Evolutionary conservation across 2,888 invertebrate species (phyloP), one percentile per base, ranked within the genome.

Genomic region (Panzeria rudis): DNA sequence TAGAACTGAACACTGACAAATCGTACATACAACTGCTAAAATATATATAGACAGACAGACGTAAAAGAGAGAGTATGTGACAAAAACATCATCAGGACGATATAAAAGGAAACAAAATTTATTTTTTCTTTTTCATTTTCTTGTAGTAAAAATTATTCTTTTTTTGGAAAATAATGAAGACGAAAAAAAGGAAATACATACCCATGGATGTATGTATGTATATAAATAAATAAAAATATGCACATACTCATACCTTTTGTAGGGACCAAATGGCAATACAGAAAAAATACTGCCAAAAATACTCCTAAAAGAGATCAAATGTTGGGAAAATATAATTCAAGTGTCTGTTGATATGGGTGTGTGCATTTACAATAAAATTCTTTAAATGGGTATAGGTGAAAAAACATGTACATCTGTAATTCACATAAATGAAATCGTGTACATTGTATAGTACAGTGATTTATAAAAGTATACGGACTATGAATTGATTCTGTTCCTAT

Each of bases 1-100:
- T 59, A 29, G 0, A 66, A 71, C n/a, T 72, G 64, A 66, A 72
- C 38, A 44, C 69, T 23, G 41, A 54, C 61, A 76, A 76, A 54
- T 44, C 29, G 23, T 38, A 69, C 32, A 29, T 29, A 38, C 50
- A 79, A 32, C 29, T 44, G 41, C 23, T 17, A 29, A 20, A 41
- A 54, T 20, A 17, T 11, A 47, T 29, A 25, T 17, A 32, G 15
- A 13, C 7, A 47, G 32, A 68, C 62, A 72, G 41, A 62, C 41
- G 35, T 29, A 61, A 54, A 68, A 61, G 64, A 78, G 81, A 81
- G 78, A 77, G 77, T 54, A 77, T 75, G 52, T 79, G 82, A 85
- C 85, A 85, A 82, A 71, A 82, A 71, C 69, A 82, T 81, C 64
- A 78, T 59, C 52, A 73, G 17, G 50, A 79, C 41, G 52, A 66